Conservation (phyloP, 2,113 vertebrate species). For the Spermophilus dauricus region DNA sequence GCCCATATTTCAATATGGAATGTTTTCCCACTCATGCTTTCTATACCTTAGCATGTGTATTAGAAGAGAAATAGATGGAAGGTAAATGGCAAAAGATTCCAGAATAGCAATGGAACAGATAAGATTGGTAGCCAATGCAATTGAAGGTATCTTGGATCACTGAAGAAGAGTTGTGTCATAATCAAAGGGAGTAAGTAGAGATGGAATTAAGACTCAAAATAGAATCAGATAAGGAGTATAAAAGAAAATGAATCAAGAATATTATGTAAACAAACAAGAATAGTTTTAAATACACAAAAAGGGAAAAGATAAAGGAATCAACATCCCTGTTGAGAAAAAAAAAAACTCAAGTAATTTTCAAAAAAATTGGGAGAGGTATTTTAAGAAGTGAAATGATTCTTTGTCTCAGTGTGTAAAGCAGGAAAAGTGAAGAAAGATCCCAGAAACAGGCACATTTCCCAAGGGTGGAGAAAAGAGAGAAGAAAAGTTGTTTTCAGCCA, state of each 20-base stretch:
- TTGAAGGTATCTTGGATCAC: neutral
- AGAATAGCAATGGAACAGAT: neutral
- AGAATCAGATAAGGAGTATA: neutral
- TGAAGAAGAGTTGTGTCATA: neutral
- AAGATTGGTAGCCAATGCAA: neutral
- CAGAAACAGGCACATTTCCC: constrained; percentile 68
- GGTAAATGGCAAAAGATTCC: constrained; percentile 39
- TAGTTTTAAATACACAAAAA: neutral
- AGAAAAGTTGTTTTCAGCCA: constrained; percentile 78
- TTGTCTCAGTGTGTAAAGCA: constrained; percentile 64
- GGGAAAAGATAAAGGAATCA: neutral
- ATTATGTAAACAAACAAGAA: neutral
- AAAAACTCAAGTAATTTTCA: constrained; percentile 32
- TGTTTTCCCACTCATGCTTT: neutral
- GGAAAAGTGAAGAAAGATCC: constrained; percentile 67
- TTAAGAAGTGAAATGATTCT: constrained; percentile 70
- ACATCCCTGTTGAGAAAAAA: neutral
- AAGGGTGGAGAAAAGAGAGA: constrained; percentile 71
- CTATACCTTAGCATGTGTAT: neutral
- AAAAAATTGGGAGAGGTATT: constrained; percentile 14
- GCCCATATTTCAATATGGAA: neutral
- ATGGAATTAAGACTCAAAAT: neutral
- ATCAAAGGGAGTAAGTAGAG: neutral
- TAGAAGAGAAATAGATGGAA: neutral
- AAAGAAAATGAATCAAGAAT: constrained; percentile 15